Base-by-base conservation (phyloP, 2,888 invertebrate genomes). In the Conchocele bisecta region DNA sequence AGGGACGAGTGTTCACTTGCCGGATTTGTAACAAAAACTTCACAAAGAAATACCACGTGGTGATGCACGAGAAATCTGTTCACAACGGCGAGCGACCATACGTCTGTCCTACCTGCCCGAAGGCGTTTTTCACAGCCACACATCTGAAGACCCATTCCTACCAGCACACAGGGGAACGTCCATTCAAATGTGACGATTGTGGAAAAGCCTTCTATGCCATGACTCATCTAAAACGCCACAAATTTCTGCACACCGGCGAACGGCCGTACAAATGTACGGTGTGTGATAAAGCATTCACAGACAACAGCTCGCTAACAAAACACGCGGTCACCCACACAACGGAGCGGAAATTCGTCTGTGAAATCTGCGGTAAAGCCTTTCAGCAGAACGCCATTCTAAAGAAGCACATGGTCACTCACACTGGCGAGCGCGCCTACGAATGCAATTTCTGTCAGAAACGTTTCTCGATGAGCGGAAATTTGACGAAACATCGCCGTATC, bases 391-490 rank as follows among this genome's bases (percentile, higher is more conserved):
- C 51, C 20, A 31, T 33, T 15, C 29, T 31, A 20, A 51, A 51
- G 33, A 51, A 51, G 33, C 51, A 51, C 17, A 51, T 51, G 51
- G n/a, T 51, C 13, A 51, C 29, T 15, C 51, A 51, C 20, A 51
- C 51, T 24, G 51, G 51, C 5, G 51, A 51, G 33, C 31, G 35
- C 31, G 33, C 51, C 5, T 35, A 51, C 17, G 33, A 51, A 35
- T 51, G 51, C 17, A 35, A 51, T 22, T 35, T 33, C 33, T 51
- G 51, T 22, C 33, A 35, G 17, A 51, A 51, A 31, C 29, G 51
- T 20, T 51, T 51, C 13, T 9, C 51, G 4, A 31, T 33, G 13
- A 31, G 11, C 17, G 51, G n/a, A 2, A 51, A 51, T 13, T 13
- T 51, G 2, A 26, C 35, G 6, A 51, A 31, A 11, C 51, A 51